Evolutionary conservation across 1,140 invertebrate species (phyloP), one percentile per base, ranked within the genome.

Genomic region (Nasonia longicornis): DNA sequence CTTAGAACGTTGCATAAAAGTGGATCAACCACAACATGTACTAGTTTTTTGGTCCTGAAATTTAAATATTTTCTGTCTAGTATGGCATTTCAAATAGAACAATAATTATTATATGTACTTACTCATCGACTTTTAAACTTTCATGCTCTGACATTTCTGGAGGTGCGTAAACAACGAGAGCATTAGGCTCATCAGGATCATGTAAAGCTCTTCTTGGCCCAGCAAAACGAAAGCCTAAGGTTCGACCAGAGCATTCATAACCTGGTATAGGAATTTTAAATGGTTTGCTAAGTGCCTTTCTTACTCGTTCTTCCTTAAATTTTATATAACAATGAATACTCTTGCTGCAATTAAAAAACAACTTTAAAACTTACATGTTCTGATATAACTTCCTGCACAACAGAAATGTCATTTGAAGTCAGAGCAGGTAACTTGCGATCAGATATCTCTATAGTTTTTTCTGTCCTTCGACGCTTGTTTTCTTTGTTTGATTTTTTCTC

Each of bases 241-340:
- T 93, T 87, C 95, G 93, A 86, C 93, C 94, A 48, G 93, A 94
- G 1, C 93, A 92, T 64, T 94, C 92, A 91, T 99, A 99, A 86
- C 98, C 98, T 20, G 95, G 94, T 82, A 99, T 96, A 7, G 98
- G 98, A 71, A 99, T 95, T 92, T 97, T 96, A 87, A 99, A 99
- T 8, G 97, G 97, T 87, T 95, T 96, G n/a, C 93, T 94, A 1
- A 99, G 87, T 83, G 98, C 94, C 85, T 95, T 95, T 81, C 93
- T 93, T 80, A 99, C 98, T 20, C 96, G 89, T 70, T 92, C 92
- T 90, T 97, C 96, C 94, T 96, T 89, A 63, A 90, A 87, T 80
- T 78, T 72, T 85, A 81, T 35, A 80, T 52, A 22, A 69, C 31
- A 84, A 75, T 74, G n/a, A 69, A 75, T 75, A 83, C 38, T 66